Evolutionary conservation across 2,797 vertebrate genomes (phyloP), one percentile per base, ranked within the genome.

Genomic region (Staurois parvus): DNA sequence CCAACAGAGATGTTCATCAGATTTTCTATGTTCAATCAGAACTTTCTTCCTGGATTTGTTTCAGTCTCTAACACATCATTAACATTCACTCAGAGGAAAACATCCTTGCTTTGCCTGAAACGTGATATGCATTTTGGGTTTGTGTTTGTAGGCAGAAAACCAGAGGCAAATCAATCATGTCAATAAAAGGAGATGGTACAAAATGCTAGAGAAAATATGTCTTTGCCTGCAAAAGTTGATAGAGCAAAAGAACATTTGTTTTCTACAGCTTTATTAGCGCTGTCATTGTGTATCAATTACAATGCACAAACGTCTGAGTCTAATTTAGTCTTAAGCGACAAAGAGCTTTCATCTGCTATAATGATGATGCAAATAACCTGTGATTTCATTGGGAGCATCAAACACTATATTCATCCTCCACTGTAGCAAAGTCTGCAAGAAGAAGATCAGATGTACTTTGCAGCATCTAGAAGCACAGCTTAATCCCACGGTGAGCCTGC

Each of bases 401-500:
- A 82, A 82, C 15, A 26, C 24, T 80, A 19, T 42, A 26, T 77
- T 72, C 37, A 70, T 75, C 26, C 2, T 37, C 45, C 72, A 10
- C 67, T 26, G 21, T 37, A 85, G 64, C 17, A 76, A 56, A 85
- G 45, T 62, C 82, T 77, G 83, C 26, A 59, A 79, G 37, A 56
- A 72, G 81, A 72, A 82, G 79, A 86, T 82, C 30, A 56, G 74
- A 86, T 73, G 59, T 83, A 79, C 80, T 79, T 86, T 67, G 67
- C 69, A 56, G 34, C 30, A 28, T 48, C 76, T 73, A 79, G 56
- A 67, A 74, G 70, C 76, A 56, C 1, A 67, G 75, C 75, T 68
- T 86, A 86, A 86, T 78, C 75, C 75, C 69, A 86, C 72, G 45
- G 75, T 82, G 80, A 78, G 68, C 80, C 52, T 82, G 79, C 75